A percentile compares a stretch with the other conserved stretches of the same genome.
Conservation (phyloP, 2,888 invertebrate species). For the Tolmerus cingulatus region DNA sequence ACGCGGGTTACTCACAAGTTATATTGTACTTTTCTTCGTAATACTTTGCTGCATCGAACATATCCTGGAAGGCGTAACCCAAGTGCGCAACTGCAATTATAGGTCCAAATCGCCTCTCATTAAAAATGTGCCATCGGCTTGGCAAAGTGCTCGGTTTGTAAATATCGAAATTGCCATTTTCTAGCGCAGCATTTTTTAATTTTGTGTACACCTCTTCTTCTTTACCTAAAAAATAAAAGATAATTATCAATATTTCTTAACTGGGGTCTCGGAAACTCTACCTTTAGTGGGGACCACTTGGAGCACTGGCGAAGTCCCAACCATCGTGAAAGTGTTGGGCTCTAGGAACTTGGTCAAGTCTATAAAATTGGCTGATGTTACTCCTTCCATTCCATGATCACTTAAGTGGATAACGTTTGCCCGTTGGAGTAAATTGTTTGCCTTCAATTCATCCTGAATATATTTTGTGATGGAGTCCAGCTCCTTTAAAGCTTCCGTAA, state of each 20-base stretch:
- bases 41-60: conserved; percentile 60
- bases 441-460: conserved; percentile 66
- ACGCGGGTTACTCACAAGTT: conserved; percentile 59
- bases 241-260: not conserved
- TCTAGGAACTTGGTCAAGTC: conserved; percentile 67
- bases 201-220: conserved; percentile 64
- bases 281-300: conserved; percentile 69
- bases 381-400: conserved; percentile 76
- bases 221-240: conserved; percentile 60
- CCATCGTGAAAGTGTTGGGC: conserved; percentile 62
- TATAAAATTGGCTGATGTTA: conserved; percentile 66
- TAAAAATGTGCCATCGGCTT: conserved; percentile 69
- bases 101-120: conserved; percentile 69
- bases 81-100: conserved; percentile 71
- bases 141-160: conserved; percentile 70
- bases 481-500: conserved; percentile 61
- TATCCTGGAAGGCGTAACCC: conserved; percentile 70
- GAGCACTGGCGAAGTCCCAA: conserved; percentile 68
- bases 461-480: conserved; percentile 69
- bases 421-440: conserved; percentile 64
- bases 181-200: conserved; percentile 62
- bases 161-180: conserved; percentile 66
- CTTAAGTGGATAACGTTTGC: conserved; percentile 74
- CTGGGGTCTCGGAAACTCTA: conserved; percentile 50
- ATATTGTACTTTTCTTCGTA: conserved; percentile 64